These are phyloP conservation scores for Mercenaria mercenaria DNA, from an alignment of 1,140 invertebrate genomes.

Conservation along the genomic window DNA sequence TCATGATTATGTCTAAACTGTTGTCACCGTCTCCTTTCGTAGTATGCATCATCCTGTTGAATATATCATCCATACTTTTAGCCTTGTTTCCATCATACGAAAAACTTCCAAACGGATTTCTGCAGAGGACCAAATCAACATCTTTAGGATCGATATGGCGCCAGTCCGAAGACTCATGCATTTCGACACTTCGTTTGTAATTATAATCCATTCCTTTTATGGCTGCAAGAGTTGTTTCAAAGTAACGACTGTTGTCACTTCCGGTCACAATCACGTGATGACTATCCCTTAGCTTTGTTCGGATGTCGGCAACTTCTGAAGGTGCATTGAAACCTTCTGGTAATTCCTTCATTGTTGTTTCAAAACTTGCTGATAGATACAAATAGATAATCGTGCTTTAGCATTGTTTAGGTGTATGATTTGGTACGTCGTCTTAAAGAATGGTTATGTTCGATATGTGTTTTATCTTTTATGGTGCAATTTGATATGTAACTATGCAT, in stretches of 20 bases:
- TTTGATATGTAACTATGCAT: no score
- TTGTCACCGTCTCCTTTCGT: neutral
- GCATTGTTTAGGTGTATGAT: no score
- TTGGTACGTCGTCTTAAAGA: no score
- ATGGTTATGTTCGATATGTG: no score
- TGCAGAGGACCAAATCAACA: neutral
- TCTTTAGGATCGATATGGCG: conserved; percentile 3
- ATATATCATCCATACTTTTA: neutral
- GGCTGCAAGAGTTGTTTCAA: neutral
- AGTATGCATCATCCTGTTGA: neutral
- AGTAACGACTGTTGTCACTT: neutral
- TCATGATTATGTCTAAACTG: neutral
- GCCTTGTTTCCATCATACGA: neutral
- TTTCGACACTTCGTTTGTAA: neutral
- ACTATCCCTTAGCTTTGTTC: neutral
- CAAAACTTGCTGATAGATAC: no score
- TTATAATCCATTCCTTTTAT: neutral
- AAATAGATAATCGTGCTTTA: no score
- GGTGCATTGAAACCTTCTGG: neutral
- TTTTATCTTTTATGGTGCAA: no score
- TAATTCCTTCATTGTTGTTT: no score
- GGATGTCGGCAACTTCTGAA: neutral
- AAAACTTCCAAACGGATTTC: neutral
- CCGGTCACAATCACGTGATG: neutral
- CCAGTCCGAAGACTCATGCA: neutral